phyloP scores from a whole-genome alignment of 1,140 invertebrate genomes.

The Antheraea mylitta region DNA sequence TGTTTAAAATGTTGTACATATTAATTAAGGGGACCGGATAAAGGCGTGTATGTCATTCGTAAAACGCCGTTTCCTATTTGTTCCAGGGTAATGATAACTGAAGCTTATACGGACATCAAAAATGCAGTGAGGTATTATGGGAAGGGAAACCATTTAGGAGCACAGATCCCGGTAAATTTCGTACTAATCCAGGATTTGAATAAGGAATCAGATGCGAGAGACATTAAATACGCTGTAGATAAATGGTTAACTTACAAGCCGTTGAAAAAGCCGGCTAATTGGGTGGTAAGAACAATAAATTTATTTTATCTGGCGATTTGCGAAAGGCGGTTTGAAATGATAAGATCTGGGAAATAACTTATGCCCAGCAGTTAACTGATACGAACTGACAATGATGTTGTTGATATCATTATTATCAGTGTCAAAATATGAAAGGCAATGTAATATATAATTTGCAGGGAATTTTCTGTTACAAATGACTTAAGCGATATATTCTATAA shows the following conservation, averaged over 20 bases:
- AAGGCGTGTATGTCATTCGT: neutral
- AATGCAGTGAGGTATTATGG: conserved; percentile 82
- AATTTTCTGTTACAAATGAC: no score
- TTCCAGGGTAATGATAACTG: conserved; percentile 82
- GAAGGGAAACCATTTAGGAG: conserved; percentile 76
- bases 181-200: conserved; percentile 76
- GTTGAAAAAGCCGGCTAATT: conserved; percentile 76
- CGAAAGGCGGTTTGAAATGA: no score
- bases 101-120: conserved; percentile 80
- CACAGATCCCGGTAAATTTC: conserved; percentile 85
- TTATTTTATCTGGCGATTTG: neutral
- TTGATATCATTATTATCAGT: no score
- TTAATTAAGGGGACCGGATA: neutral
- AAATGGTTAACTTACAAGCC: conserved; percentile 81
- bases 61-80: neutral
- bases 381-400: no score
- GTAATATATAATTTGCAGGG: no score
- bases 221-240: conserved; percentile 78
- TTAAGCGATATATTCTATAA: no score
- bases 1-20: neutral
- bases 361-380: no score
- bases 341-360: no score
- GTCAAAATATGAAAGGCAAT: no score
- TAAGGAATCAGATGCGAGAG: conserved; percentile 75
- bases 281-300: conserved; percentile 73